Conservation (phyloP, 2,888 invertebrate species). For the Xestoiulus laeticollis region DNA sequence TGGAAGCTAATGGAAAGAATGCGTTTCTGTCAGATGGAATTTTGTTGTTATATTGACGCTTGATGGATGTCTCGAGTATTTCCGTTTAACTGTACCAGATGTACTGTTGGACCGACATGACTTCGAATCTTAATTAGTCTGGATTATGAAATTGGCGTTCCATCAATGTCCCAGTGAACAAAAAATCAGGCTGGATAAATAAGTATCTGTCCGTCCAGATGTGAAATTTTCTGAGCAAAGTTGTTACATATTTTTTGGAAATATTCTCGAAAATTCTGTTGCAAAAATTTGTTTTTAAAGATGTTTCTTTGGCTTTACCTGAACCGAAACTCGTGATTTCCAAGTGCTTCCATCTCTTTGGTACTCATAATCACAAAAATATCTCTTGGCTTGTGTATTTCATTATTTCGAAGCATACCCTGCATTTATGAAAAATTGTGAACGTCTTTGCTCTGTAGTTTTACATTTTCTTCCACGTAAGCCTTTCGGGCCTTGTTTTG, state of each 20-base stretch:
- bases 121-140: background rate
- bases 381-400: too few relatives aligned
- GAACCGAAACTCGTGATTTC: too few relatives aligned
- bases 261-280: background rate
- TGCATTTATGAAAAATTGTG: too few relatives aligned
- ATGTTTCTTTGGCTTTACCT: background rate
- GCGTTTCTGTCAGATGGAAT: background rate
- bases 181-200: background rate
- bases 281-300: background rate
- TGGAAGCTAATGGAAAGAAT: background rate
- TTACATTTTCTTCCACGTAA: too few relatives aligned
- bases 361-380: too few relatives aligned
- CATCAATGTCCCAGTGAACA: background rate
- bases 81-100: background rate
- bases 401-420: too few relatives aligned
- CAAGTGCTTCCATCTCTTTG: too few relatives aligned
- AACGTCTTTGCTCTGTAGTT: too few relatives aligned
- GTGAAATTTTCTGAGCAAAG: background rate
- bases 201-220: background rate
- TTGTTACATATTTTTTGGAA: background rate
- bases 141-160: background rate
- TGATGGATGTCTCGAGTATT: background rate
- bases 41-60: background rate
- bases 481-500: background rate
- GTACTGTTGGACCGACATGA: background rate